Evolutionary conservation across 2,797 vertebrate species (phyloP).

Genomic region (Pseudochromis fuscus): DNA sequence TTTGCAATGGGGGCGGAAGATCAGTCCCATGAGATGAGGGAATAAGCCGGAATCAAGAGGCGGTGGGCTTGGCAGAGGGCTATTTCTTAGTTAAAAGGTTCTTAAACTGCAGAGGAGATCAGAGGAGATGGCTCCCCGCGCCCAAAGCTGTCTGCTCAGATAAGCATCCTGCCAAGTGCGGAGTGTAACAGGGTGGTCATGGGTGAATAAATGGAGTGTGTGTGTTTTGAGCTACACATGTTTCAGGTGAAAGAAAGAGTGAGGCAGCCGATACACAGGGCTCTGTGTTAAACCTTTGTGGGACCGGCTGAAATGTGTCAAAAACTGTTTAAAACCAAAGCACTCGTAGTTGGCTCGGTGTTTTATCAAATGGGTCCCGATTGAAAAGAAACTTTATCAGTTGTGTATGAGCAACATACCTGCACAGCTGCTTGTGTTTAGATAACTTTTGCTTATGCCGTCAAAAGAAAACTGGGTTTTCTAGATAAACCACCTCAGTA

Average conservation of each 20-base stretch:
- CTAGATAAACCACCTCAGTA: background rate
- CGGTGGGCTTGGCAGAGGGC: conserved; percentile 70
- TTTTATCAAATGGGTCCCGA: background rate
- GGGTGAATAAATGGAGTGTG: conserved; percentile 67
- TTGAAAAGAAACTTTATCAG: background rate
- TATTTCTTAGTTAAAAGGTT: conserved; percentile 85
- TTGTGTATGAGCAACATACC: background rate
- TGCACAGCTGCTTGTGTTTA: background rate
- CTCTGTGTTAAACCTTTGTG: background rate
- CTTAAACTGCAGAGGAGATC: conserved; percentile 83
- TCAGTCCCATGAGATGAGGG: conserved; percentile 81
- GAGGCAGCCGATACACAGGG: conserved; percentile 40
- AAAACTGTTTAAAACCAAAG: background rate
- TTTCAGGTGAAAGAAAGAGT: conserved; percentile 52
- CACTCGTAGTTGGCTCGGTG: background rate
- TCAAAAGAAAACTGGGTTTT: conserved; percentile 7
- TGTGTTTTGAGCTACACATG: conserved; percentile 49
- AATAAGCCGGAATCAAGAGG: conserved; percentile 81
- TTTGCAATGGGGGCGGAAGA: conserved; percentile 78
- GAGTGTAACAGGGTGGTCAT: conserved; percentile 74
- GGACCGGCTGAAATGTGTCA: background rate
- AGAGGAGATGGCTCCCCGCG: conserved; percentile 77
- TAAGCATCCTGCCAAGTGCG: conserved; percentile 80
- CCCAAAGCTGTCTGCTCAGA: conserved; percentile 80
- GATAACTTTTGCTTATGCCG: background rate